Evolutionary conservation across 2,888 invertebrate genomes (phyloP), one percentile per base, ranked within the genome.

Genomic region (Macaria notata): DNA sequence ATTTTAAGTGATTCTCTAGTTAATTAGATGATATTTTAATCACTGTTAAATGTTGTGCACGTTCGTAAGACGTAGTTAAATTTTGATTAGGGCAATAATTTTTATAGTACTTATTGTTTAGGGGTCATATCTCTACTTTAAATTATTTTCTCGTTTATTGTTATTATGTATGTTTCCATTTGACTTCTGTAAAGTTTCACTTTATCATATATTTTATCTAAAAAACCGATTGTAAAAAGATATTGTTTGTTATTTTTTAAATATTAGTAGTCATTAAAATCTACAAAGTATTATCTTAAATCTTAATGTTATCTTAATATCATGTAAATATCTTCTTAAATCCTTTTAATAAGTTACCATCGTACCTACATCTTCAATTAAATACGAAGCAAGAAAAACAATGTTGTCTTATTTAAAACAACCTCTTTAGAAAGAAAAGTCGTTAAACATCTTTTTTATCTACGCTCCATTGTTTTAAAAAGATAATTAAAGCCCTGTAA

Each of bases 1-100:
- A 68, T 68, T 69, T 64, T 78, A 79, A 78, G 70, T 67, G 68
- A 69, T 72, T 68, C 73, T 84, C 81, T 80, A 81, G 84, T 86
- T 83, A 73, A 84, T 82, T 87, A 86, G 81, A 71, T 70, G 79
- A 81, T 86, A 85, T 81, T 88, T 87, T 84, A 84, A 85, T 88
- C 91, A 91, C 91, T 91, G 91, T 91, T 91, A 89, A 90, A 90
- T 90, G 91, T 91, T 88, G 88, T 90, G 91, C 91, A 91, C 91
- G 78, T 86, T 87, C 79, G 77, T 84, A 83, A 81, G 73, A 65
- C 63, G 81, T 87, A 86, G 85, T 74, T 72, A 78, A 80, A 74
- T 77, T 83, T 79, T 80, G 68, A 83, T 81, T 86, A 86, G 82
- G 83, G 82, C 83, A 86, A 89, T 89, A 86, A 84, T 87, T 88